Evolutionary conservation across 2,113 vertebrate genomes (phyloP).

Genomic region (Corvus moneduloides): DNA sequence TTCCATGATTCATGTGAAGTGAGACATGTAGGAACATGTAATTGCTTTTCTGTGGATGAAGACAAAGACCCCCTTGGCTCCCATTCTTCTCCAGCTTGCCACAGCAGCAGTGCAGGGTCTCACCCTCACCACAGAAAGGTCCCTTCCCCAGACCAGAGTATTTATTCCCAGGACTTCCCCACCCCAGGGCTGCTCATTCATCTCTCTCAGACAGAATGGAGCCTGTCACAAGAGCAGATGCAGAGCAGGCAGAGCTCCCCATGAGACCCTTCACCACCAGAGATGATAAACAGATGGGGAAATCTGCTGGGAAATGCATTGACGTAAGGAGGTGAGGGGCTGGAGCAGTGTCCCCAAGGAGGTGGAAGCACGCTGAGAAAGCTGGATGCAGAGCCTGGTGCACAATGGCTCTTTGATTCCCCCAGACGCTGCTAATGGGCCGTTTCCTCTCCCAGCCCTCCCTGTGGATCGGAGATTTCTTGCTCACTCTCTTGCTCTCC

Average conservation of each 20-base stretch:
- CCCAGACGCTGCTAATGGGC: conserved; percentile 28
- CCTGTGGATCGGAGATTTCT: neutral
- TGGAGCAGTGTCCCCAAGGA: conserved; percentile 23
- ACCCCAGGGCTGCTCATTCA: conserved; percentile 23
- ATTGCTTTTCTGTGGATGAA: neutral
- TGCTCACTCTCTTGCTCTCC: neutral
- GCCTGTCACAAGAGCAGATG: conserved; percentile 58
- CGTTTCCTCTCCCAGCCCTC: conserved; percentile 39
- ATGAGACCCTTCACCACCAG: conserved; percentile 45
- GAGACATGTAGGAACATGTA: neutral
- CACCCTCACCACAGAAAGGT: neutral
- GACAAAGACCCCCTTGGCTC: conserved; percentile 27
- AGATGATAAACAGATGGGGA: conserved; percentile 64
- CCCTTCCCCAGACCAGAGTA: neutral
- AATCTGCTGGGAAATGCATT: conserved; percentile 58
- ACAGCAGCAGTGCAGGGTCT: neutral
- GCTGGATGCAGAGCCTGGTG: neutral
- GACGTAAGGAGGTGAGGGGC: conserved; percentile 61
- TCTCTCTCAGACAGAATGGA: conserved; percentile 38
- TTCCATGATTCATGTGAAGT: neutral
- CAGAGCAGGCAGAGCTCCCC: conserved; percentile 47
- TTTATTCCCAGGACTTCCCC: conserved; percentile 55
- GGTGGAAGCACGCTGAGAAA: conserved; percentile 23
- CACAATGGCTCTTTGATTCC: conserved; percentile 38
- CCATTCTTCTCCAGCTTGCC: conserved; percentile 2